Base-by-base conservation (phyloP, 2,113 vertebrate species). In the Urocitellus parryii region DNA sequence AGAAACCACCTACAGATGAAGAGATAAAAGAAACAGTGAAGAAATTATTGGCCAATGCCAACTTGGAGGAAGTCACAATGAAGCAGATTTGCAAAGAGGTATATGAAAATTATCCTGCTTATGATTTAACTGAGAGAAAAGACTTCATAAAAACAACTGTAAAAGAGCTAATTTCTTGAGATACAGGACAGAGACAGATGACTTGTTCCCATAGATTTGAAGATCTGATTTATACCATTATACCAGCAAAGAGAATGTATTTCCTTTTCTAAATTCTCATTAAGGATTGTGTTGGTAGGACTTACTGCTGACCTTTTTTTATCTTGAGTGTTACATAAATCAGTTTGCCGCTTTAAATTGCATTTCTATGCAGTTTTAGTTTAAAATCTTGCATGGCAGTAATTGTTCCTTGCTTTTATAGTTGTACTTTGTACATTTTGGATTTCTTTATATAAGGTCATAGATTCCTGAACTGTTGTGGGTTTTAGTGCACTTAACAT, bases 21-120 rank as follows among this genome's bases (percentile, higher is more conserved):
- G 99, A 99, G 90, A 97, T 99, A 97, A 99, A 99, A 97, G 99
- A 99, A 98, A 99, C 99, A 9, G 98, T 99, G 70, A 99, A 99
- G 98, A 98, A 98, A 51, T 98, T 99, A 34, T 97, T 99, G 98
- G 99, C 99, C 92, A 99, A 98, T 96, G 99, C 99, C 81, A 98
- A 99, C 97, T 98, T 99, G 98, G 99, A 99, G 97, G 99, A 99
- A 98, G 99, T 99, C 96, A 99, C 99, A 92, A 99, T 99, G 99
- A 99, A 99, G 93, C 99, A 99, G 96, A 99, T 99, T 96, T 99
- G 99, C 97, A 99, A 99, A 98, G 98, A 99, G 99, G 99, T 99
- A 10, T 99, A 99, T 97, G 99, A 99, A 98, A 99, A 97, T 7
- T 99, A 99, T 91, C 99, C 99, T 76, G 99, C 98, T 88, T 99